Evolutionary conservation across 1,140 invertebrate genomes (phyloP), one percentile per base, ranked within the genome.

Genomic region (Cotesia glomerata): DNA sequence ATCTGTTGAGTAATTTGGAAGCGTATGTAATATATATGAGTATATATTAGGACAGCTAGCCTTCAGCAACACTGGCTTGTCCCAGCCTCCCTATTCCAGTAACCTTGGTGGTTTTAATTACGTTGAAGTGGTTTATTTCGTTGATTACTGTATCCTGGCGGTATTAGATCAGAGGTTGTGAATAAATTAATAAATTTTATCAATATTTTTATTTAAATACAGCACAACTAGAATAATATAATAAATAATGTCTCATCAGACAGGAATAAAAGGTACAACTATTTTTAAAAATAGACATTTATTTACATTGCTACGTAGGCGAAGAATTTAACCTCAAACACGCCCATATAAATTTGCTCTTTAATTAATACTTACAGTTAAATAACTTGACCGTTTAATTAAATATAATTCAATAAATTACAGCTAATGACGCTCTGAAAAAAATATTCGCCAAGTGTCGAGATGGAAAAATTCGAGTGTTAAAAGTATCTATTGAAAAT

Each of bases 401-500:
- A 45, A 0, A 8, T 4, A 39, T 39, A 39, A 45, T 67, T 74
- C 58, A 74, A 26, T 26, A 52, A 74, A 32, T 69, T 66, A 49
- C 82, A 96, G 95, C 94, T 11, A 96, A 96, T 88, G 91, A 93
- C 77, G 90, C 92, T 67, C 85, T 97, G 51, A 91, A 91, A 76
- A 93, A 93, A 81, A 92, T 94, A 81, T 95, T 97, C 76, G 91
- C 91, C 1, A 94, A 94, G 87, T 95, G 93, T 74, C 90, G 92
- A 74, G 93, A 94, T 85, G 94, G 94, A 34, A 94, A 93, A 85
- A 90, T 94, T 67, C 89, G 95, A 73, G 86, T 93, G 16, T 84
- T 97, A 66, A 96, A 95, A 90, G 89, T 97, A 73, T 92, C 92
- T 13, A 97, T 97, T 74, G 91, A 94, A 87, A 93, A 95, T 88